Conservation (phyloP, 2,888 invertebrate species). For the Nephrocerus scutellatus region DNA sequence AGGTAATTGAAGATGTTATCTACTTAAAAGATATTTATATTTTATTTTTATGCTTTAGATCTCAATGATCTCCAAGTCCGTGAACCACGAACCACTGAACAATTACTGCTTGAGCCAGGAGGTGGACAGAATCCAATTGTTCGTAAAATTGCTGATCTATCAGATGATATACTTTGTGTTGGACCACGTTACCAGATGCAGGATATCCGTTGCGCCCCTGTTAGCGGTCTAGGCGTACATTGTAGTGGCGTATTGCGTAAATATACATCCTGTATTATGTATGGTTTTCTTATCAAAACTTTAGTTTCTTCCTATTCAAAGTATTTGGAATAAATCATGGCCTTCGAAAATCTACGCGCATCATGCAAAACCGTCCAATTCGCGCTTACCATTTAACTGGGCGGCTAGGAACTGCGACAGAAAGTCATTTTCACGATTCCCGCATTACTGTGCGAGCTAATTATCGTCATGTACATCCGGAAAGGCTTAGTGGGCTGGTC, state of each 20-base stretch:
- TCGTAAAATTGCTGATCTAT: constrained; percentile 58
- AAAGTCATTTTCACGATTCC: constrained; percentile 65
- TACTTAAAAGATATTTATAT: neutral
- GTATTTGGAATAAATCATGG: constrained; percentile 71
- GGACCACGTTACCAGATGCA: constrained; percentile 66
- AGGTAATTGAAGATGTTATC: constrained; percentile 55
- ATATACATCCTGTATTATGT: too few relatives aligned
- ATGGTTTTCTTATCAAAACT: neutral
- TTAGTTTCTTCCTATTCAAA: constrained; percentile 29
- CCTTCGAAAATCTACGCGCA: constrained; percentile 50
- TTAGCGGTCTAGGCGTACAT: constrained; percentile 56
- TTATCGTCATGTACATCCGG: constrained; percentile 62
- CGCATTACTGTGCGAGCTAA: constrained; percentile 63
- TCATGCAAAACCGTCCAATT: constrained; percentile 58
- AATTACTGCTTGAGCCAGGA: constrained; percentile 56
- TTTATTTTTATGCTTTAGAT: constrained; percentile 50
- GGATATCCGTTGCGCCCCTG: constrained; percentile 59
- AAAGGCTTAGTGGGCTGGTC: constrained; percentile 65
- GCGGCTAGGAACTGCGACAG: constrained; percentile 67
- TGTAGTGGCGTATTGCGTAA: constrained; percentile 70
- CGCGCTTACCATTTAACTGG: constrained; percentile 70
- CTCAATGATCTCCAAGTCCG: constrained; percentile 62
- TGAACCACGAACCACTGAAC: constrained; percentile 49
- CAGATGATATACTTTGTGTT: constrained; percentile 66
- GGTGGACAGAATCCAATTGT: constrained; percentile 55